phyloP scores from a whole-genome alignment of 1,140 invertebrate species.

The Bursaphelenchus mucronatus region DNA sequence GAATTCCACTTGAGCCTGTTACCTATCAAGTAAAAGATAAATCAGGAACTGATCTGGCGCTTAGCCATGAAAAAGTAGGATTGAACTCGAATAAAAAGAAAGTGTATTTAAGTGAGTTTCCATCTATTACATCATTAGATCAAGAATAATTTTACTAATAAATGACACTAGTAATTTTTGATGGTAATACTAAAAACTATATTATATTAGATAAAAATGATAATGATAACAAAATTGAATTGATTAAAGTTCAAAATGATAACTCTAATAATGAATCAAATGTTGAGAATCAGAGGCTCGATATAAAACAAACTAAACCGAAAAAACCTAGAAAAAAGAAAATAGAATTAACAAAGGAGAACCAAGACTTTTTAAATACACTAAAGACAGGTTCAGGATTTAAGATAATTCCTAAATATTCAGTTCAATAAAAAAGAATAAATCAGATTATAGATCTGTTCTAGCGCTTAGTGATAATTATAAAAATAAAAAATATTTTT shows the following conservation, averaged over 20 bases:
- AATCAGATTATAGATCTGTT: too few species aligned
- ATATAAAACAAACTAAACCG: conserved; percentile 28
- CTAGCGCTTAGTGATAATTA: too few species aligned
- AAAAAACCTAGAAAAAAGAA: conserved; percentile 20
- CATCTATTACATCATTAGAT: conserved; percentile 31
- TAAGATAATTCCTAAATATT: too few species aligned
- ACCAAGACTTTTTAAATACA: conserved; percentile 28
- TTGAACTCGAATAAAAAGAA: conserved; percentile 20
- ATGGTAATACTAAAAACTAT: conserved; percentile 39
- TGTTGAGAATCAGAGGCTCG: too few species aligned
- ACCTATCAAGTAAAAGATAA: conserved; percentile 10
- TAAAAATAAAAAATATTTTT: conserved; percentile 22
- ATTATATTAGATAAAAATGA: conserved; percentile 25
- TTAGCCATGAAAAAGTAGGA: conserved; percentile 25
- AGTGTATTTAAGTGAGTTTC: conserved; percentile 28
- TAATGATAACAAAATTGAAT: conserved; percentile 33
- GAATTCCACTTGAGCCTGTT: conserved; percentile 14
- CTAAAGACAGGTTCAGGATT: too few species aligned
- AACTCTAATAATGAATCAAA: conserved; percentile 15
- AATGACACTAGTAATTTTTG: conserved; percentile 31
- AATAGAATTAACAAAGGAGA: conserved; percentile 31
- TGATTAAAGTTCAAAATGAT: conserved; percentile 22
- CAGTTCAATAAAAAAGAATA: too few species aligned
- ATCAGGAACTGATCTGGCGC: conserved; percentile 5
- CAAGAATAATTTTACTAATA: conserved; percentile 33